Evolutionary conservation across 2,888 invertebrate genomes (phyloP).

Genomic region (Polietes domitor): DNA sequence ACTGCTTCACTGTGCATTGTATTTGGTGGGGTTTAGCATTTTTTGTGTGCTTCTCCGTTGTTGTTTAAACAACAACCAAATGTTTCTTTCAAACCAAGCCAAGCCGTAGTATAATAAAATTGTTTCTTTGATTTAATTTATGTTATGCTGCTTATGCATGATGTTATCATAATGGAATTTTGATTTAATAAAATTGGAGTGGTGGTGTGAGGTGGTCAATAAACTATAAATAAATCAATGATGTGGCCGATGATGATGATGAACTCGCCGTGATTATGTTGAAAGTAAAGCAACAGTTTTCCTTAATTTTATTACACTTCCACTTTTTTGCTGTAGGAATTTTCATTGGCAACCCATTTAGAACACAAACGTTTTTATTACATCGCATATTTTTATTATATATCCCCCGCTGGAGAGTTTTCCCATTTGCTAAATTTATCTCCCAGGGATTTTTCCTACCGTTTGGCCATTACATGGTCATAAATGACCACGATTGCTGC

Average conservation of each 20-base stretch:
- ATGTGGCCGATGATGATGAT: no score
- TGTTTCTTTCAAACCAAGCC: neutral
- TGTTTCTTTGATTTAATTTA: constrained; percentile 16
- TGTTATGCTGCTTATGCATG: neutral
- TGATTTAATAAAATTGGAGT: neutral
- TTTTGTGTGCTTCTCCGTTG: neutral
- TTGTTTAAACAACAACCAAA: constrained; percentile 14
- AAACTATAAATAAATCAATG: neutral
- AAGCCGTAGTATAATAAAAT: neutral
- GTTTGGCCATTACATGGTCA: no score
- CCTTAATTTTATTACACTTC: no score
- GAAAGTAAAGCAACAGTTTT: no score
- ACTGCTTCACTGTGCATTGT: neutral
- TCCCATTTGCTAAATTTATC: no score
- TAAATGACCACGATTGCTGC: no score
- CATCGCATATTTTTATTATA: no score
- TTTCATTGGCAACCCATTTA: no score
- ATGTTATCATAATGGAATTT: constrained; percentile 24
- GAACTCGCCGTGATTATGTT: neutral
- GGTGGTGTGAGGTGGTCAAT: neutral
- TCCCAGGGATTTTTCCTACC: no score
- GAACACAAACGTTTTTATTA: no score
- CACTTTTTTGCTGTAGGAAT: no score
- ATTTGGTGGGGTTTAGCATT: neutral
- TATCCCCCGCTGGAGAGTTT: no score